A percentile compares a stretch with the other conserved stretches of the same genome.
Conservation (phyloP, 1,140 invertebrate species). For the Arctopsyche grandis region DNA sequence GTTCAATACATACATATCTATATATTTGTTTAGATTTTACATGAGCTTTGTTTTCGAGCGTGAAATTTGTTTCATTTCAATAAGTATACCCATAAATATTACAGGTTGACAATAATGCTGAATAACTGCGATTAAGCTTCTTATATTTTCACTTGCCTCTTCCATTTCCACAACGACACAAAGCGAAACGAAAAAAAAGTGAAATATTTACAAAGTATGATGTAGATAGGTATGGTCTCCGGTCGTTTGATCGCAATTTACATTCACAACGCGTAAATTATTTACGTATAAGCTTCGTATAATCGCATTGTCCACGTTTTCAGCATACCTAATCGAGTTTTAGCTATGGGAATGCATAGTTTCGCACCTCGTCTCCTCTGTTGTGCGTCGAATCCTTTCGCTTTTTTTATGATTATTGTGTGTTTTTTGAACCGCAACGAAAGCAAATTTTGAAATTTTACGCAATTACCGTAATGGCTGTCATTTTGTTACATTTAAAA, state of each 20-base stretch:
- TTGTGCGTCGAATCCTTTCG: background rate
- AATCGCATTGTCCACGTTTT: slow-evolving; percentile 19
- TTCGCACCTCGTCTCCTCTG: too few relatives aligned
- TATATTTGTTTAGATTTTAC: too few relatives aligned
- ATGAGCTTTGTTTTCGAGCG: background rate
- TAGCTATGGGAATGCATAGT: slow-evolving; percentile 5
- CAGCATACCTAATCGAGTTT: slow-evolving; percentile 12
- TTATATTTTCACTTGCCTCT: background rate
- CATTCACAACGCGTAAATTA: background rate
- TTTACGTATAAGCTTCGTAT: slow-evolving; percentile 10
- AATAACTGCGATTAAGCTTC: slow-evolving; percentile 6
- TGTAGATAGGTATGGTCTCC: too few relatives aligned
- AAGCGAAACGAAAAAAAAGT: too few relatives aligned
- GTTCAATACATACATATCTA: too few relatives aligned
- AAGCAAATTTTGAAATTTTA: too few relatives aligned
- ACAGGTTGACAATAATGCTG: background rate
- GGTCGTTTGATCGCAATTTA: background rate
- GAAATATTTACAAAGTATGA: background rate
- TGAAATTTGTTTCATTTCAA: background rate
- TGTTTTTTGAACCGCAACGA: too few relatives aligned
- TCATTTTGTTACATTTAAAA: too few relatives aligned
- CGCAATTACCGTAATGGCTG: too few relatives aligned
- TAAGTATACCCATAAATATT: background rate
- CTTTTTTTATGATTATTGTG: background rate
- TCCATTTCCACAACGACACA: too few relatives aligned